Base-by-base conservation (phyloP, 1,140 invertebrate genomes). In the Bombus huntii region DNA sequence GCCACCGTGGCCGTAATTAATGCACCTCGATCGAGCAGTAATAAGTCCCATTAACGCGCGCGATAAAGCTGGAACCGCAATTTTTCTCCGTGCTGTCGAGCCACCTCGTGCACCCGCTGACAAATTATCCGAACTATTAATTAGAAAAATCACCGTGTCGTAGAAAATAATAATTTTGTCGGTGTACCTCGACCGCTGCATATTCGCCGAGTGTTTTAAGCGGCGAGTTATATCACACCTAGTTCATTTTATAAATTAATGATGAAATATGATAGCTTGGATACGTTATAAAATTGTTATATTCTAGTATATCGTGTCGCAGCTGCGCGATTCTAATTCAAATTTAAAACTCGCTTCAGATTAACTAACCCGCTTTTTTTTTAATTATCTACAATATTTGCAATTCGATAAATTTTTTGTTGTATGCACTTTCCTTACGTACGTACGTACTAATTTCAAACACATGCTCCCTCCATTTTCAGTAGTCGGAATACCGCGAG, bases 1-100 rank as follows among this genome's bases (percentile, higher is more conserved):
- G 53, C 87, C 78, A 81, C 78, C 76, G 65, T 77, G 75, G 73
- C 66, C 47, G 81, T 89, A 89, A 89, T 89, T 89, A 89, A 89
- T 89, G 80, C 62, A 65, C 79, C 74, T 66, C 73, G 87, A 89
- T 89, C 86, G 71, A 71, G 75, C 78, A 83, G 85, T 88, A 81
- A 53, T 88, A 89, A 89, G 82, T 83, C 59, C 85, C 62, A 86
- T 89, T 89, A 87, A 86, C 42, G 79, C 15, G 76, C 76, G 65
- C 71, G 84, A 85, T 85, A 75, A 75, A 81, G 59, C 59, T 34
- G 12, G 13, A 66, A 31, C 59, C 71, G 31, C 47, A 68, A 81
- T 85, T 81, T 85, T 85, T 74, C 84, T 59, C n/a, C 28, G 28
- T 28, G 15, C 37, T 71, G 34, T 74, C 70, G 42, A 9, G 42